Conservation (phyloP, 2,113 vertebrate genomes). For the Anser cygnoides region DNA sequence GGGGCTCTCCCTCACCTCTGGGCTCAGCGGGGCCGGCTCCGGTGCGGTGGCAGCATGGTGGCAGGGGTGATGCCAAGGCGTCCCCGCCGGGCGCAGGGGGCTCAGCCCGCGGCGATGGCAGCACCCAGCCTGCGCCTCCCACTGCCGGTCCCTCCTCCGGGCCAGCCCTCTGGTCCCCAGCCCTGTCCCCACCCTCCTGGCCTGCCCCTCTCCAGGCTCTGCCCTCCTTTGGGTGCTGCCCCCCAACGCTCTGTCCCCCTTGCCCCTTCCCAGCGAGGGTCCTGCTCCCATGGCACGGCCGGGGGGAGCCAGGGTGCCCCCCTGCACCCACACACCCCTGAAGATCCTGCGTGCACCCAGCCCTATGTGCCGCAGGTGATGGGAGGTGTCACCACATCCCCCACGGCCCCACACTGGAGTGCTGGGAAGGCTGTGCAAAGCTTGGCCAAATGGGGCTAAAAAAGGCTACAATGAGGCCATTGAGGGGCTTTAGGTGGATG, state of each 20-base stretch:
- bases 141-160: constrained; percentile 56
- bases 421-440: not conserved
- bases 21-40: not conserved
- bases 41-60: not conserved
- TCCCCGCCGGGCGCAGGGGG: rapidly evolving
- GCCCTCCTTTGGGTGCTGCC: not conserved
- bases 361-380: not conserved
- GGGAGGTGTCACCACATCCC: not conserved
- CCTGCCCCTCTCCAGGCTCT: not conserved
- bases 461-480: rapidly evolving
- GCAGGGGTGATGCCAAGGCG: not conserved
- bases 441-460: not conserved
- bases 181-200: not conserved
- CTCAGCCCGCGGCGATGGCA: not conserved
- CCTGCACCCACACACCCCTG: too few species aligned
- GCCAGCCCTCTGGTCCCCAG: constrained; percentile 6
- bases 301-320: not conserved
- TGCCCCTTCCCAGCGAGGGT: not conserved
- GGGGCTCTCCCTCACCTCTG: constrained; percentile 1
- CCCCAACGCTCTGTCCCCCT: not conserved
- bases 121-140: not conserved
- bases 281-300: not conserved
- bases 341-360: rapidly evolving
- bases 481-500: too few species aligned
- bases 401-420: not conserved